Evolutionary conservation across 2,113 vertebrate genomes (phyloP), one percentile per base, ranked within the genome.

Genomic region (Misgurnus mizolepis): DNA sequence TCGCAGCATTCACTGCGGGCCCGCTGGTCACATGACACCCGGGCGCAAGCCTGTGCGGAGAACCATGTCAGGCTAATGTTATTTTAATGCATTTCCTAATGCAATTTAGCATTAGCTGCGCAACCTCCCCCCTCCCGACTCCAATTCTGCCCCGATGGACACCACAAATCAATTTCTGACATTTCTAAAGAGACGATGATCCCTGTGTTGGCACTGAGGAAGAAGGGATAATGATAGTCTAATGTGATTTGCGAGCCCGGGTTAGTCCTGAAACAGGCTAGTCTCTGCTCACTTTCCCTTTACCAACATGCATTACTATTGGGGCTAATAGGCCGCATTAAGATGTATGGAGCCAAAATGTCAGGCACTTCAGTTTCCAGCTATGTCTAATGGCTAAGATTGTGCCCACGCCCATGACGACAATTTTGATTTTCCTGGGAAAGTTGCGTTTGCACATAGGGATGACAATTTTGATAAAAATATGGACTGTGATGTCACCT

Each of bases 1-100:
- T 96, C 92, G 91, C 85, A 90, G 89, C 86, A 89, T 91, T 91
- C 90, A 61, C 88, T 93, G 90, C 89, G 92, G 81, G 93, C 92
- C 86, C 88, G 85, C 14, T 88, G 83, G 84, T 91, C 94, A 96
- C 95, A 91, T 91, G 94, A 95, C 94, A 91, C 90, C 92, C 91
- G 65, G 79, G 74, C 74, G 72, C n/a, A 68, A 80, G 78, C 83
- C 85, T 49, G 55, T 92, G 91, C 88, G 89, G 81, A 86, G 91
- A 91, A 92, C 92, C 92, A 88, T 93, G 94, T 89, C 82, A 89
- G 82, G 87, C 91, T 96, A 97, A 97, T 97, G 95, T 88, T 91
- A 93, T 90, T 95, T 93, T 94, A 95, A 92, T 92, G 90, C 81
- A 86, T 94, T 94, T 93, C 90, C 90, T 91, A 92, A 93, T 94